Conservation (phyloP, 2,888 invertebrate genomes). For the Calameuta idolon region DNA sequence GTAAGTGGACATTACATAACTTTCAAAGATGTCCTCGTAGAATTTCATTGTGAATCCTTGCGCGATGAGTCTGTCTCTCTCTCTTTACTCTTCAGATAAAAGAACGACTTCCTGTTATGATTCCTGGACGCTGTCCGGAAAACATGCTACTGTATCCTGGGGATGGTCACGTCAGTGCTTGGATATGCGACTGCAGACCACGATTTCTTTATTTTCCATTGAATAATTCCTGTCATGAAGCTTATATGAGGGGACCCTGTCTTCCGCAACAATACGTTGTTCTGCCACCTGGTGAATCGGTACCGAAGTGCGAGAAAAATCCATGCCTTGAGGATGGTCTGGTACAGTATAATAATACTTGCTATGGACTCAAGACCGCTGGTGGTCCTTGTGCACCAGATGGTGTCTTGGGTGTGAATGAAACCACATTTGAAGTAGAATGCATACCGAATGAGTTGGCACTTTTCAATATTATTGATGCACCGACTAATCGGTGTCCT, state of each 20-base stretch:
- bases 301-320: constrained; percentile 74
- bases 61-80: background rate
- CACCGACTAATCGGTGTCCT: constrained; percentile 46
- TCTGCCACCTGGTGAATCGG: constrained; percentile 68
- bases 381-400: constrained; percentile 68
- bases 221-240: constrained; percentile 73
- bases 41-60: background rate
- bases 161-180: constrained; percentile 72
- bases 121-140: constrained; percentile 72
- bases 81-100: constrained; percentile 39
- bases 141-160: constrained; percentile 78
- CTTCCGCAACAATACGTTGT: constrained; percentile 69
- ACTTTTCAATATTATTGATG: constrained; percentile 43
- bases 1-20: constrained; percentile 28
- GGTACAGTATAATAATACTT: constrained; percentile 69
- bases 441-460: constrained; percentile 66
- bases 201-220: constrained; percentile 72
- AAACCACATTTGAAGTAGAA: constrained; percentile 71
- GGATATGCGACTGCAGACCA: constrained; percentile 72
- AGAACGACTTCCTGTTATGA: constrained; percentile 69
- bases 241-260: constrained; percentile 77
- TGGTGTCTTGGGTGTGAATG: constrained; percentile 73
- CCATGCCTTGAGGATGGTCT: constrained; percentile 72
- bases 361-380: constrained; percentile 65
- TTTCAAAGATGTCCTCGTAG: background rate